These are phyloP conservation scores for Tamias sibiricus DNA, from an alignment of 2,113 vertebrate species.

Conservation along the genomic window DNA sequence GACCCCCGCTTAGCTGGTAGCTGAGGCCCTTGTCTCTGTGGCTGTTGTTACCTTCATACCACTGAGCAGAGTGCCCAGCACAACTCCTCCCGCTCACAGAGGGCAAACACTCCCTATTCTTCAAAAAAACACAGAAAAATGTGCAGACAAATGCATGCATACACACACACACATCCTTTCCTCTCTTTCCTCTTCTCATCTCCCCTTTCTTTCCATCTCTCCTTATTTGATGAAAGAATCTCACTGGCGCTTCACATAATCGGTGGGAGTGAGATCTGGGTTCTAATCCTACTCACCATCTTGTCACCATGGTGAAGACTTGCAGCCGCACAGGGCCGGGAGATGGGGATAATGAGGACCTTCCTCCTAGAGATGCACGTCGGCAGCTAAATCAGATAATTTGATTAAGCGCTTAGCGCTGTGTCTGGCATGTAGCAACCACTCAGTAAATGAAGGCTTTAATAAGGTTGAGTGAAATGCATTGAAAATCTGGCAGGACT, in stretches of 20 bases:
- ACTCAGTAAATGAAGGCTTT: slow-evolving; percentile 32
- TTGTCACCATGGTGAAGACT: background rate
- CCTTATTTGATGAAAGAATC: background rate
- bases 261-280: background rate
- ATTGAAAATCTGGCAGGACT: slow-evolving; percentile 27
- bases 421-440: slow-evolving; percentile 36
- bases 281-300: background rate
- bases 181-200: background rate
- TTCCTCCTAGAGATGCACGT: background rate
- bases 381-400: background rate
- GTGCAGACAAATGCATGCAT: too few species aligned
- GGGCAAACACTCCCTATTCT: background rate
- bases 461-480: slow-evolving; percentile 49
- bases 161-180: rapidly evolving
- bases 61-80: background rate
- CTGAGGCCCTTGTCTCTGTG: background rate
- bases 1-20: background rate
- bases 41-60: background rate
- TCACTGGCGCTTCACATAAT: too few species aligned
- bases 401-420: background rate
- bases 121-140: background rate
- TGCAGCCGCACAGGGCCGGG: background rate
- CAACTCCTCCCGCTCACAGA: background rate
- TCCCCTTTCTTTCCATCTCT: background rate
- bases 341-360: background rate